Base-by-base conservation (phyloP, 2,113 vertebrate species). In the Aphyosemion australe region DNA sequence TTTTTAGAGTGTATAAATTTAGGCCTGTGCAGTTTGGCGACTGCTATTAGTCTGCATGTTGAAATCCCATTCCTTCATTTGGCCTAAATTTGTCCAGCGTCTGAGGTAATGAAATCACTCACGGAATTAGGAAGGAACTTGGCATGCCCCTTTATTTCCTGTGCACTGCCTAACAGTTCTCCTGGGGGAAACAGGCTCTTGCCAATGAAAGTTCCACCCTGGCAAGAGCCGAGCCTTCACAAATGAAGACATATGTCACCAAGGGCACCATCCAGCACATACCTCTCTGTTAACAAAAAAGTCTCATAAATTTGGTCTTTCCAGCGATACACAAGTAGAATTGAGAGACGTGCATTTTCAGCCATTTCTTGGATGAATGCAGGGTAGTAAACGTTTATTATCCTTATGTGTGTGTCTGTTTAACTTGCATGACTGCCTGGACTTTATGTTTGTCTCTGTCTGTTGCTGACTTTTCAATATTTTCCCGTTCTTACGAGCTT, bases 221-320 rank as follows among this genome's bases (percentile, higher is more conserved):
- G 90, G 91, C 87, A 90, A 73, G 78, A 87, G 79, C 86, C 32
- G 72, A 91, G 88, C 75, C 79, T 79, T 91, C 79, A 83, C 90
- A 90, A 92, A 93, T 91, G 88, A 93, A 93, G 90, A 92, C 87
- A 88, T 93, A 92, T 91, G 90, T 91, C 88, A 84, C 67, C 61
- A 76, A 75, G 70, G 72, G 71, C 77, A 76, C 73, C 39, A 78
- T 84, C 86, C 75, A 74, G 82, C 78, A 84, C 84, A 89, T 89
- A 88, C 88, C 85, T 90, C 84, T 89, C 79, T 69, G 79, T 86
- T 79, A 86, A 87, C 79, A 71, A 73, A 89, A n/a, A 90, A 88
- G 84, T 68, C 77, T 79, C 79, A 88, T 91, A 90, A 90, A 91
- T 92, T 85, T 75, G 77, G 84, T 81, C 86, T 91, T 84, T 89